Evolutionary conservation across 1,140 invertebrate genomes (phyloP).

Genomic region (Heliconius himera): DNA sequence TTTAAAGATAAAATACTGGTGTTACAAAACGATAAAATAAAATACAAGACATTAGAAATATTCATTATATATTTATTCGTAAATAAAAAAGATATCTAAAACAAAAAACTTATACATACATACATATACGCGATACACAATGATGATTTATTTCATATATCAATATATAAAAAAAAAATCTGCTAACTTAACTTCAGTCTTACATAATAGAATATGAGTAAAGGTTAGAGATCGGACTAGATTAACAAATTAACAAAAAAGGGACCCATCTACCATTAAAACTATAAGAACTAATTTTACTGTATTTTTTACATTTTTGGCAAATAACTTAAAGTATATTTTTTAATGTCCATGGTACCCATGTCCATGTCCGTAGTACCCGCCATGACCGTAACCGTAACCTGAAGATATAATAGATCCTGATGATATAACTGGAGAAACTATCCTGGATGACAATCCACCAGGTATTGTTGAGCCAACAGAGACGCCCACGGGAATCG

Average conservation of each 20-base stretch:
- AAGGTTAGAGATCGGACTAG: slow-evolving; percentile 30
- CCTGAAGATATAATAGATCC: slow-evolving; percentile 26
- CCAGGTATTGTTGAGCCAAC: slow-evolving; percentile 19
- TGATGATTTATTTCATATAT: background rate
- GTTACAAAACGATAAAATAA: background rate
- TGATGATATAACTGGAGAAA: slow-evolving; percentile 19
- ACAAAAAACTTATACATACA: background rate
- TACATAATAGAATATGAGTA: background rate
- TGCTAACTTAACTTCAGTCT: background rate
- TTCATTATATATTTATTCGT: background rate
- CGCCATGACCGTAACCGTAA: slow-evolving; percentile 27
- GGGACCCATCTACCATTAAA: slow-evolving; percentile 20
- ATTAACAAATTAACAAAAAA: slow-evolving; percentile 15
- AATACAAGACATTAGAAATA: background rate
- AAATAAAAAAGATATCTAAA: background rate
- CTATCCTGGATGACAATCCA: slow-evolving; percentile 12
- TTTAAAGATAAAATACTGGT: background rate
- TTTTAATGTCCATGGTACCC: background rate
- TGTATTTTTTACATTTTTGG: slow-evolving; percentile 17
- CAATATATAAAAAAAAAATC: background rate
- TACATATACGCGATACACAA: background rate
- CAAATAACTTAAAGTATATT: slow-evolving; percentile 3
- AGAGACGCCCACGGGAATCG: slow-evolving; percentile 15
- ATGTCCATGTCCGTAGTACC: background rate
- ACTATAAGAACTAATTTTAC: background rate